Base-by-base conservation (phyloP, 2,888 invertebrate genomes). In the Drosophila mayaguana region DNA sequence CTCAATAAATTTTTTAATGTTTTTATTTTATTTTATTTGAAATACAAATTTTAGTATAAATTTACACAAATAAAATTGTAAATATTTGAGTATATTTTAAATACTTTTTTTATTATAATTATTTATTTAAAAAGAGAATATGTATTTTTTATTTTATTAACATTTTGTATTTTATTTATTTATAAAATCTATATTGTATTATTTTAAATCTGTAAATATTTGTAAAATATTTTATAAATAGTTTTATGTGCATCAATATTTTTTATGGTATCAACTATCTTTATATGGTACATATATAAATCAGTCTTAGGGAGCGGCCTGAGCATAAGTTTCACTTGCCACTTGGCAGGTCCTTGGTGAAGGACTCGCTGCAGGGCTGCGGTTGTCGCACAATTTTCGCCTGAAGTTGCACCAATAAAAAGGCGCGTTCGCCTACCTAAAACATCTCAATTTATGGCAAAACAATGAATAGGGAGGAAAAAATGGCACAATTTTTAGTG, bases 401-500 rank as follows among this genome's bases (percentile, higher is more conserved):
- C 63, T 68, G 88, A 89, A 86, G 67, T 38, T 82, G 86, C 64
- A 90, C 84, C 78, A 89, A 90, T 89, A 90, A 90, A 90, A 87
- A 82, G 80, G 75, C 82, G 78, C 81, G 79, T 78, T 22, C 38
- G 25, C 66, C 72, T 75, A 73, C 72, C 80, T 78, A 79, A 28
- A 28, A 28, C n/a, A 28, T 34, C 28, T 18, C 55, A n/a, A 55
- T 43, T 43, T 32, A 43, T 43, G 40, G 32, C 18, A 3, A 53
- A 53, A 53, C 53, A 34, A 53, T 8, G 34, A 20, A 4, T 9
- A 2, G 20, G 0, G 16, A 51, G 12, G 3, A 38, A 51, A 38
- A 84, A 88, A 69, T 86, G 86, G 75, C 76, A 88, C 80, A 91
- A 91, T 91, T 91, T 91, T 91, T 90, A 91, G 88, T 81, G 81